A percentile compares a stretch with the other conserved stretches of the same genome.
Evolutionary conservation across 2,113 vertebrate species (phyloP).

Genomic region (Mus musculus): GRCm39 chr6:143200001-143200500

Average conservation of each 20-base stretch:
- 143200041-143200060: background rate
- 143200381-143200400: background rate
- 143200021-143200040: background rate
- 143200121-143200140: background rate
- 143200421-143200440: background rate
- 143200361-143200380: background rate
- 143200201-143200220: background rate
- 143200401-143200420: background rate
- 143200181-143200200: background rate
- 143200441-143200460: background rate
- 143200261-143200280: background rate
- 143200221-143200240: background rate
- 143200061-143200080: background rate
- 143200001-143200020: background rate
- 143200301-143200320: background rate
- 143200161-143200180: background rate
- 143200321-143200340: background rate
- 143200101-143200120: background rate
- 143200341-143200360: background rate
- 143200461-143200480: background rate
- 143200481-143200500: background rate
- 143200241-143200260: background rate
- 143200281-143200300: background rate
- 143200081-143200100: slow-evolving; percentile 10
- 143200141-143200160: background rate